Percentiles rank a stretch among this genome's conserved stretches.
phyloP scores from a whole-genome alignment of 1,140 invertebrate genomes.

The Liolophura sinensis region DNA sequence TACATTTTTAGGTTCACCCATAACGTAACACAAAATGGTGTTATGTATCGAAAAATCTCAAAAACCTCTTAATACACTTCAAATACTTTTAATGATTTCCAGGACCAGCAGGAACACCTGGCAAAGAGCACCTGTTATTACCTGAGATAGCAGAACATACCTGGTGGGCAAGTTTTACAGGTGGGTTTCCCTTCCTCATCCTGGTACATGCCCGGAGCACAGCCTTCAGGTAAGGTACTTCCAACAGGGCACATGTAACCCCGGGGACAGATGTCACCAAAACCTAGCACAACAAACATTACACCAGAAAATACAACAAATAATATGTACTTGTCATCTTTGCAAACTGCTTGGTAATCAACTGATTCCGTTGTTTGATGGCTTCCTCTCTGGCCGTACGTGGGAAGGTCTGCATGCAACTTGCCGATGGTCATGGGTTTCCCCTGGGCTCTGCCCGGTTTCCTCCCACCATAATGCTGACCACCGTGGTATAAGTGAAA shows the following conservation, averaged over 20 bases:
- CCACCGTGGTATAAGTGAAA: too few relatives aligned
- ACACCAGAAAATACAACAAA: not conserved
- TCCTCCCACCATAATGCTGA: too few relatives aligned
- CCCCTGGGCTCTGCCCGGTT: too few relatives aligned
- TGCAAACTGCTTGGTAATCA: too few relatives aligned
- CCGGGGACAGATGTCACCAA: conserved; percentile 46
- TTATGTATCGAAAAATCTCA: not conserved
- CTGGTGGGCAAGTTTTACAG: conserved; percentile 47
- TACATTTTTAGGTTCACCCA: too few relatives aligned
- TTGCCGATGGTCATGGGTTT: too few relatives aligned
- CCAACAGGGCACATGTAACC: conserved; percentile 46
- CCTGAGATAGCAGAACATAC: conserved; percentile 19
- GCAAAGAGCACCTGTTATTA: not conserved
- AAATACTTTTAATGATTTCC: not conserved
- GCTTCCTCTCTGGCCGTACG: too few relatives aligned
- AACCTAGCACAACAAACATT: conserved; percentile 26
- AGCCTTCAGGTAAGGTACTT: conserved; percentile 32
- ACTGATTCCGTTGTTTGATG: too few relatives aligned
- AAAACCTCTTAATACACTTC: not conserved
- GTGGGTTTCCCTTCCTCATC: conserved; percentile 35
- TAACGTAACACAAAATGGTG: too few relatives aligned
- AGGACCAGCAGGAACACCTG: not conserved
- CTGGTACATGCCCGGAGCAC: conserved; percentile 45
- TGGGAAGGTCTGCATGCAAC: too few relatives aligned
- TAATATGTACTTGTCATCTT: not conserved